Base-by-base conservation (phyloP, 2,113 vertebrate species). In the Carassius auratus region DNA sequence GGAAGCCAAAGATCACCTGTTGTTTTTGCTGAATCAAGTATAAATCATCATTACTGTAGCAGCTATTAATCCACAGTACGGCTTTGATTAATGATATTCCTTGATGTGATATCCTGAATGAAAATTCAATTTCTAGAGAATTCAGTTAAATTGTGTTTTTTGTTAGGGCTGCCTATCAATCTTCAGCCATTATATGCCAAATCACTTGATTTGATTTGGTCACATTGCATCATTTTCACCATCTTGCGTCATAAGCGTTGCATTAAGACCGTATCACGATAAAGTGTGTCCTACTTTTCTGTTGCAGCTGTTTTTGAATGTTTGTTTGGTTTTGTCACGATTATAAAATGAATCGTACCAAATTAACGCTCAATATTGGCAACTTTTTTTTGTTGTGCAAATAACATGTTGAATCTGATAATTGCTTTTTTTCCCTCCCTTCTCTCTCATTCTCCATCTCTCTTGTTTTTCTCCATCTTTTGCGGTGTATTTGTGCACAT, bases 11-110 rank as follows among this genome's bases (percentile, higher is more conserved):
- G 62, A 68, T 80, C 77, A 45, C 62, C 79, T 81, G 59, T 23
- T 78, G 55, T 66, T 45, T 84, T 76, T 76, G n/a, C 74, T 76
- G 19, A 76, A 84, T 76, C 8, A 0, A 48, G 64, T 81, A 66
- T 66, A 50, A 81, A 52, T 81, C 15, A 19, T 33, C 26, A 68
- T 68, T 81, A 64, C 45, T 69, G 61, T 52, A 69, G 45, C 26
- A 1, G 79, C 42, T 52, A 52, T 68, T 69, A 68, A 36, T 69
- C 48, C 1, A 0, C 23, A 21, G 23, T 81, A 15, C 14, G 8
- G 15, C 74, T 55, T 76, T 76, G 14, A 52, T 30, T 30, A 55
- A 52, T 81, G 62, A 10, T 5, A 4, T 38, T 9, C 19, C 14
- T 64, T 23, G 7, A 64, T 50, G 19, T 26, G 38, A 80, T 23